Percentiles rank a stretch among this genome's conserved stretches.
Conservation (phyloP, 2,888 invertebrate genomes). For the Microctonus hyperodae region DNA sequence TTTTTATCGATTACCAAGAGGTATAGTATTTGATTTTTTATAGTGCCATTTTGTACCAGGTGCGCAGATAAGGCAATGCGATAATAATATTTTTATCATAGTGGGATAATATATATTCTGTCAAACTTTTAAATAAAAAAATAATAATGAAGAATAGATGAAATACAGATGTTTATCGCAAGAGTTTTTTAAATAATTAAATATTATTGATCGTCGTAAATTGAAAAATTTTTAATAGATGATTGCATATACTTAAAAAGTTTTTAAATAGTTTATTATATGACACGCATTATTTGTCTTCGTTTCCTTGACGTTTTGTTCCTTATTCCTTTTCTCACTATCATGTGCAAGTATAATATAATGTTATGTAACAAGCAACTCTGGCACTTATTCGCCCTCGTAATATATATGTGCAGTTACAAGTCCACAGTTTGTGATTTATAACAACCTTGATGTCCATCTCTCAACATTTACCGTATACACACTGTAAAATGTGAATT, state of each 20-base stretch:
- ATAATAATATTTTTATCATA: too few species aligned
- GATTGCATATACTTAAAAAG: neutral
- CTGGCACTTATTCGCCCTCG: conserved; percentile 2
- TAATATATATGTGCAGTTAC: conserved; percentile 3
- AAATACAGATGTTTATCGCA: neutral
- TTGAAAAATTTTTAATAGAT: neutral
- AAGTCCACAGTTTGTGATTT: conserved; percentile 7
- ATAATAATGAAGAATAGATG: neutral
- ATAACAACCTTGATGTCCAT: conserved; percentile 8
- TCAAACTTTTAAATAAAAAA: neutral
- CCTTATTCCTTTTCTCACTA: conserved; percentile 25
- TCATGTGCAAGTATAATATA: conserved; percentile 8
- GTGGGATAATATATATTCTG: neutral
- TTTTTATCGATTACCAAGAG: neutral
- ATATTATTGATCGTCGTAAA: neutral
- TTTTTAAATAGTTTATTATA: neutral
- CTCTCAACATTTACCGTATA: conserved; percentile 5
- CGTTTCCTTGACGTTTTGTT: conserved; percentile 3
- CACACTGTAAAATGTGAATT: neutral
- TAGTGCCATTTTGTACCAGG: neutral
- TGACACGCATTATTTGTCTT: neutral
- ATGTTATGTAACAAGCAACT: neutral
- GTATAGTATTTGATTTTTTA: neutral
- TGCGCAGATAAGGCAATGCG: neutral
- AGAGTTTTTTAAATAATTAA: neutral